Percentiles rank a stretch among this genome's conserved stretches.
Conservation (phyloP, 2,888 invertebrate genomes). For the Andrena dorsata region DNA sequence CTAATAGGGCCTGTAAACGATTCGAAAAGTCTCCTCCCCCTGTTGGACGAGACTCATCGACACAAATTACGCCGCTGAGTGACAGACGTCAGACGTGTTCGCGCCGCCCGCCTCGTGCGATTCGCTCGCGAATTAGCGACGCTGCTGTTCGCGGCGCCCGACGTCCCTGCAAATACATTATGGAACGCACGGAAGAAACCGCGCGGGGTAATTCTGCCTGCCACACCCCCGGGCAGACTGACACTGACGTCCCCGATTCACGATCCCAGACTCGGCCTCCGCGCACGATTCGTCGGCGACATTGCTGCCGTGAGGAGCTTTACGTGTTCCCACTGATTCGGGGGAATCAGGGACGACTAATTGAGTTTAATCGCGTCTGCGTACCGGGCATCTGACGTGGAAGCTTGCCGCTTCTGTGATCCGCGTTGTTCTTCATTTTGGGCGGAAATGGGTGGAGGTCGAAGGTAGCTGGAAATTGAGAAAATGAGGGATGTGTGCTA, state of each 20-base stretch:
- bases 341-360: slow-evolving; percentile 27
- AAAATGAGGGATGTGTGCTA: no score
- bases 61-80: slow-evolving; percentile 49
- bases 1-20: slow-evolving; percentile 37
- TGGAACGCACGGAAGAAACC: slow-evolving; percentile 45
- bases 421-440: neutral
- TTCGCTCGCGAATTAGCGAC: slow-evolving; percentile 17
- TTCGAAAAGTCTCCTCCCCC: slow-evolving; percentile 23
- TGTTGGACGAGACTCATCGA: slow-evolving; percentile 29
- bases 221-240: slow-evolving; percentile 24
- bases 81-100: slow-evolving; percentile 47
- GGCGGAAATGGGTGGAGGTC: neutral
- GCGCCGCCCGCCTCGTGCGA: slow-evolving; percentile 25
- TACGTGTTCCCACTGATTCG: slow-evolving; percentile 6
- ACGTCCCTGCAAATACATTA: slow-evolving; percentile 39
- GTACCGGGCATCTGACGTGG: neutral
- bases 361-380: slow-evolving; percentile 38
- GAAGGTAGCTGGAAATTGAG: neutral
- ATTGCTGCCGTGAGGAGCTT: slow-evolving; percentile 17
- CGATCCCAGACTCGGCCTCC: slow-evolving; percentile 26
- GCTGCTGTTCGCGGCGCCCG: slow-evolving; percentile 8
- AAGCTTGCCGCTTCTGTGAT: slow-evolving; percentile 1
- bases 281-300: slow-evolving; percentile 24
- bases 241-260: slow-evolving; percentile 47
- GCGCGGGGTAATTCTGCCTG: slow-evolving; percentile 26